Percentiles rank a stretch among this genome's conserved stretches.
Conservation (phyloP, 2,888 invertebrate species). For the Erebia palarica region DNA sequence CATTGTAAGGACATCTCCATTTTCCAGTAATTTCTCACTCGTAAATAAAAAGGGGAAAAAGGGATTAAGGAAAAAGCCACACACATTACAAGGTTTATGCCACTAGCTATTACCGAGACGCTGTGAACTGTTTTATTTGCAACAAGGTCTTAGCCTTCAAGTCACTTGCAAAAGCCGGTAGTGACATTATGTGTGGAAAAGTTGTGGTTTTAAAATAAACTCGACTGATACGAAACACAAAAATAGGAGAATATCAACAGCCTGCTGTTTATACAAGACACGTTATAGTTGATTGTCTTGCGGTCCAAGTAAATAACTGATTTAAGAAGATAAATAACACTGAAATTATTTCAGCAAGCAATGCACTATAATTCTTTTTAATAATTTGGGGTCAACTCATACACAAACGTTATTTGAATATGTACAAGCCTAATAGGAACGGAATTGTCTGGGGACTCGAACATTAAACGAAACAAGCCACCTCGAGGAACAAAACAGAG, state of each 20-base stretch:
- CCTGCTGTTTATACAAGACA: background rate
- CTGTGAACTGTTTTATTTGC: slow-evolving; percentile 28
- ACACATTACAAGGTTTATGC: slow-evolving; percentile 22
- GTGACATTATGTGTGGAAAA: slow-evolving; percentile 27
- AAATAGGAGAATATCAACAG: slow-evolving; percentile 1
- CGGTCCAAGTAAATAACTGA: slow-evolving; percentile 1
- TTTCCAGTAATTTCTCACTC: background rate
- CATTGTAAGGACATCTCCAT: background rate
- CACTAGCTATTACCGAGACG: slow-evolving; percentile 24
- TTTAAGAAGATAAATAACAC: background rate
- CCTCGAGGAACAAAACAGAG: slow-evolving; percentile 19
- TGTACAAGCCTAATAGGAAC: slow-evolving; percentile 15
- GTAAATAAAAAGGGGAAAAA: background rate
- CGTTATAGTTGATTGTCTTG: background rate
- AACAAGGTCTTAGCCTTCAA: slow-evolving; percentile 33
- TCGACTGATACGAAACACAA: background rate
- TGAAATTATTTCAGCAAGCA: background rate
- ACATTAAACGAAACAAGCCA: slow-evolving; percentile 22
- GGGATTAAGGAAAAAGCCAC: slow-evolving; percentile 3
- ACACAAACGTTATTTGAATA: slow-evolving; percentile 17
- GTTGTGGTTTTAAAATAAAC: slow-evolving; percentile 24
- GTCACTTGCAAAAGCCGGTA: slow-evolving; percentile 30
- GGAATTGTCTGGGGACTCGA: slow-evolving; percentile 17
- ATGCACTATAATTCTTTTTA: background rate
- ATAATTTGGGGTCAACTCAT: background rate